A percentile compares a stretch with the other conserved stretches of the same genome.
Conservation (phyloP, 2,113 vertebrate genomes). For the Ammospiza caudacuta region DNA sequence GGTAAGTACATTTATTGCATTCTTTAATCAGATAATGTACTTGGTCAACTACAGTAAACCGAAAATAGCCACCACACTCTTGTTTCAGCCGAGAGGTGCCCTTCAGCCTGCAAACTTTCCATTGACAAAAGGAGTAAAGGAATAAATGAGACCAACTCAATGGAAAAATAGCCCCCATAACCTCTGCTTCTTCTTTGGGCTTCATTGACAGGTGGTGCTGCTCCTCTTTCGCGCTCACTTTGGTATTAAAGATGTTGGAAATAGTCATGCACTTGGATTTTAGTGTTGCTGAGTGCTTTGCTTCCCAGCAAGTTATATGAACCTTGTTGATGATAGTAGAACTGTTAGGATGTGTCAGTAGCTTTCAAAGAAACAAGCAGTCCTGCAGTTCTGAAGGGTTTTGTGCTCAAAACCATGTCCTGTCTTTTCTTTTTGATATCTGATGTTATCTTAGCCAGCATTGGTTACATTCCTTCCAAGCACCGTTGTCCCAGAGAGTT, state of each 20-base stretch:
- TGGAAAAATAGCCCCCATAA: not conserved
- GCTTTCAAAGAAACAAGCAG: not conserved
- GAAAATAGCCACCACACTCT: slow-evolving; percentile 11
- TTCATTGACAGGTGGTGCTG: not conserved
- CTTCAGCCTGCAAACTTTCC: slow-evolving; percentile 15
- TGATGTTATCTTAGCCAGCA: not conserved
- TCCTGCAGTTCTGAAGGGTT: not conserved
- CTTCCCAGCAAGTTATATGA: not conserved
- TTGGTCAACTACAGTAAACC: not conserved
- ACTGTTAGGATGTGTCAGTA: not conserved
- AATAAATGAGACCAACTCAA: not conserved
- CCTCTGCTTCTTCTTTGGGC: not conserved
- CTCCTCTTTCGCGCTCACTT: not conserved
- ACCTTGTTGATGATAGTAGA: rapidly evolving
- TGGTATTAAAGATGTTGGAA: not conserved
- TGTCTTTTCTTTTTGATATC: not conserved
- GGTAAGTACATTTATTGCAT: slow-evolving; percentile 82
- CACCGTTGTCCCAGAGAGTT: not conserved
- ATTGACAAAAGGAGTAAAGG: not conserved
- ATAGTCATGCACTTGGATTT: not conserved
- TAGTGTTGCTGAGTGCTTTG: not conserved
- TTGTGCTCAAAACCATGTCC: not conserved
- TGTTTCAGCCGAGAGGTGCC: slow-evolving; percentile 18
- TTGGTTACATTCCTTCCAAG: not conserved
- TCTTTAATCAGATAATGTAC: slow-evolving; percentile 62